Evolutionary conservation across 2,797 vertebrate genomes (phyloP), one percentile per base, ranked within the genome.

Genomic region (Triplophysa yarkandensis): DNA sequence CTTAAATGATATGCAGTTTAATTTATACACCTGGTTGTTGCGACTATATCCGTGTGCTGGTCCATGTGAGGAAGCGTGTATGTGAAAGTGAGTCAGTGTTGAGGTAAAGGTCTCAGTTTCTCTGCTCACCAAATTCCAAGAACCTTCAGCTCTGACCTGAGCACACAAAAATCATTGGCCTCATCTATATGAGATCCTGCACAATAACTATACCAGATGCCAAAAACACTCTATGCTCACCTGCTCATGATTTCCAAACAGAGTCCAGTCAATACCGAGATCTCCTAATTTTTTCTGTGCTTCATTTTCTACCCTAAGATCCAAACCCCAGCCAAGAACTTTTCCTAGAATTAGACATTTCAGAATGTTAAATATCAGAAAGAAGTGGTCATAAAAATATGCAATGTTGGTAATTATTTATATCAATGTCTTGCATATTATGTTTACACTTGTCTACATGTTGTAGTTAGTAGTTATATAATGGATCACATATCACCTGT

Each of bases 131-230:
- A 68, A 81, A 70, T 77, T 88, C 87, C 94, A 90, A 1, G 68
- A 86, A n/a, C 90, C 92, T 0, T 89, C 79, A 50, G 88, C 83
- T 50, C 68, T 83, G 57, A 93, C 77, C 95, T 95, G 80, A 61
- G 72, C 67, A 30, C 77, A 7, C 2, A 71, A 23, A 65, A 1
- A 1, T 13, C 0, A 10, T 55, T 36, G 64, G 11, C 27, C 27
- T 41, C 27, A 34, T 19, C 39, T 68, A 27, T 46, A 39, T 19
- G 21, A 32, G 8, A 60, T 48, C 4, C 17, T 34, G 8, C 7
- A 10, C 30, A 36, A 14, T 39, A 10, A 30, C 44, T 14, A 44
- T 16, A 63, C 28, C 0, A 41, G 2, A 63, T 19, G 2, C 44
- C 4, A 4, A 36, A 54, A 52, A 2, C 14, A 19, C 17, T 0